Evolutionary conservation across 2,113 vertebrate genomes (phyloP).

Genomic region (Serilophus lunatus): DNA sequence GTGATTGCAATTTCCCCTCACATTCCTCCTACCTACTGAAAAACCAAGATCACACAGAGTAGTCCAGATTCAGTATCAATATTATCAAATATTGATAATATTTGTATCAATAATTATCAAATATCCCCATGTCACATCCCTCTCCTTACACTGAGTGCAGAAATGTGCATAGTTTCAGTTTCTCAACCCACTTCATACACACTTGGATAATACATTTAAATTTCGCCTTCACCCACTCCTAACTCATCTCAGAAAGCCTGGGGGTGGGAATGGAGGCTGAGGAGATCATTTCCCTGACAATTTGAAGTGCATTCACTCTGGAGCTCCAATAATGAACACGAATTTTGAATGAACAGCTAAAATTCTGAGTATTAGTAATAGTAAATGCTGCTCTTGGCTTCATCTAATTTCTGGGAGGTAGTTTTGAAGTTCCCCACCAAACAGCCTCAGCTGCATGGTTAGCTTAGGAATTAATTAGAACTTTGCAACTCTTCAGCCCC

Average conservation of each 20-base stretch:
- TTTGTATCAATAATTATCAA: neutral
- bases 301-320: neutral
- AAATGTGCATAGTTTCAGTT: neutral
- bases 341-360: neutral
- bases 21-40: neutral
- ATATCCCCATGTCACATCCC: neutral
- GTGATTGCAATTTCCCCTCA: neutral
- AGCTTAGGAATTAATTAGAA: slow-evolving; percentile 24
- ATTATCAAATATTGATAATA: neutral
- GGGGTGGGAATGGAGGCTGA: neutral
- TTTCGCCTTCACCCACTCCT: neutral
- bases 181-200: neutral
- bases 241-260: neutral
- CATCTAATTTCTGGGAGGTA: neutral
- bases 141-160: neutral
- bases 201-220: neutral
- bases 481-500: slow-evolving; percentile 17
- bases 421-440: neutral
- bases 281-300: neutral
- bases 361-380: neutral
- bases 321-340: neutral
- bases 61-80: neutral
- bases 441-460: neutral
- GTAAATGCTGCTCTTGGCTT: neutral
- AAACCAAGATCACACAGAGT: neutral